Base-by-base conservation (phyloP, 2,113 vertebrate genomes). In the Okapia johnstoni region DNA sequence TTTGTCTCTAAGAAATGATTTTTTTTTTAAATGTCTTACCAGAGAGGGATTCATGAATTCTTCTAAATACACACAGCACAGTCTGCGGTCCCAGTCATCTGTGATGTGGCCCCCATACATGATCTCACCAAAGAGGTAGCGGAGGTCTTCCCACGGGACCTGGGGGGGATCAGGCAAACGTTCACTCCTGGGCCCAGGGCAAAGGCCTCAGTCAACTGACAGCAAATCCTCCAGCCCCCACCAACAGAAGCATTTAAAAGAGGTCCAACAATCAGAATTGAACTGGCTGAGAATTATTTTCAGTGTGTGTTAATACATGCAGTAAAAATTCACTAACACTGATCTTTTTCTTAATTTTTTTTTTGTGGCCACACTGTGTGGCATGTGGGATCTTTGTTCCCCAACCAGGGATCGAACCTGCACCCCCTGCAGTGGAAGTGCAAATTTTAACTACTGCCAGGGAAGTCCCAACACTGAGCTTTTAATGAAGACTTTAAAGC, bases 41-140 rank as follows among this genome's bases (percentile, higher is more conserved):
- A 99, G 98, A 95, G 98, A 98, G 28, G 98, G 98, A 97, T 98
- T 99, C 98, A 99, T 99, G 96, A 99, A 99, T 97, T 99, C 98
- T 89, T 99, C 98, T 92, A 99, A 98, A 83, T 99, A 99, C 0
- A 98, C 98, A 30, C 63, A 98, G 95, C 99, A 99, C 46, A 99
- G 98, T 73, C 97, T 98, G 95, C 96, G 93, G 93, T 99, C 99
- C 99, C 99, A 99, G 95, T 97, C 97, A 83, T 99, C 97, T 0
- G 98, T 99, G 96, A 99, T 99, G 98, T 99, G 99, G 85, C 99
- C 99, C 40, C 99, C 96, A 11, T 99, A 99, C 98, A 99, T 99
- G 96, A 99, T 99, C 97, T 99, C 99, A 81, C 99, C 98, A 57
- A 99, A 99, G 63, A 99, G 99, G 91, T 99, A 99, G 77, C 97